These are phyloP conservation scores for Gopherus flavomarginatus DNA, from an alignment of 2,113 vertebrate genomes.

Conservation along the genomic window DNA sequence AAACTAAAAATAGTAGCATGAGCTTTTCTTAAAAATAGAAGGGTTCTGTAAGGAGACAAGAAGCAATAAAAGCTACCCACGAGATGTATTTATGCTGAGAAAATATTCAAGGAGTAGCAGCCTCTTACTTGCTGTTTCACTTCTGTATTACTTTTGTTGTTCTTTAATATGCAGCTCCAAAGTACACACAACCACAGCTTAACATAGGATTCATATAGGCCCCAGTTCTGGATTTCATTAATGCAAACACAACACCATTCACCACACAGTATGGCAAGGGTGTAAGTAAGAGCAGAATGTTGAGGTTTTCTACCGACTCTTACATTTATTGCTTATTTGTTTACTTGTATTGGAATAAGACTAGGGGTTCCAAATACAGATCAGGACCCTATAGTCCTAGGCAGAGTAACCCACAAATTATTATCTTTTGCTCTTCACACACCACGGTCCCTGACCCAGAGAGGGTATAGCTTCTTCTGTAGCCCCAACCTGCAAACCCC, in stretches of 20 bases:
- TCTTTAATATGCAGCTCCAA: background rate
- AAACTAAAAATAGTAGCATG: slow-evolving; percentile 16
- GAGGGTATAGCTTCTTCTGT: background rate
- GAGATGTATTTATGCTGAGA: background rate
- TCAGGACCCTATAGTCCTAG: background rate
- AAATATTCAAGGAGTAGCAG: background rate
- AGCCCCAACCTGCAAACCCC: background rate
- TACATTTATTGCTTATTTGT: background rate
- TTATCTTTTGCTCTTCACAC: background rate
- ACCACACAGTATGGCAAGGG: background rate
- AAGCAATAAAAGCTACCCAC: background rate
- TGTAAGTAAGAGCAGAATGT: background rate
- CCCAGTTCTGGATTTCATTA: background rate
- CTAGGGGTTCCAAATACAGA: background rate
- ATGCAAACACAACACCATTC: background rate
- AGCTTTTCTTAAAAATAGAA: background rate
- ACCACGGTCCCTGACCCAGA: background rate
- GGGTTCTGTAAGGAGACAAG: background rate
- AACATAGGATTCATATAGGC: background rate
- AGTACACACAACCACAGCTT: background rate
- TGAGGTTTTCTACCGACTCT: background rate
- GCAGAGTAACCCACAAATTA: background rate
- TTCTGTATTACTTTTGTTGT: background rate
- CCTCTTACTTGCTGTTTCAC: background rate
- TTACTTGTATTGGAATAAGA: background rate